Percentiles rank a stretch among this genome's conserved stretches.
Evolutionary conservation across 2,113 vertebrate genomes (phyloP).

Genomic region (Prochilodus magdalenae): DNA sequence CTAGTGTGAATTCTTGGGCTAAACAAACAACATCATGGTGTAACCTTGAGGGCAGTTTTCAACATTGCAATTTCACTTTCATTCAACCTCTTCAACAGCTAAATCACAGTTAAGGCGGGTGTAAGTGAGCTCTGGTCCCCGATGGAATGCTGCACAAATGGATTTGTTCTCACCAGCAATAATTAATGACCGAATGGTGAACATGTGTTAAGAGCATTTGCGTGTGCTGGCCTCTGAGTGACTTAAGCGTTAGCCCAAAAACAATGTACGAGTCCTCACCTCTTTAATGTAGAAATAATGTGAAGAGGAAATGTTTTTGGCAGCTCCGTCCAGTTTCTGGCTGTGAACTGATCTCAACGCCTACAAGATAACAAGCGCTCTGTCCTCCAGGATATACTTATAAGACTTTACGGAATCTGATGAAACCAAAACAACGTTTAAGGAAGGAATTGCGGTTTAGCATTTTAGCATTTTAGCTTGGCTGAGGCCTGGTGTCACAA

Average conservation of each 20-base stretch:
- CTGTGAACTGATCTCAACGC: background rate
- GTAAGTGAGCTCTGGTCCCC: background rate
- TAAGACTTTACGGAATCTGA: background rate
- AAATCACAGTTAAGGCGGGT: background rate
- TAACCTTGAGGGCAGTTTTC: background rate
- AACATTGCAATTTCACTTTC: background rate
- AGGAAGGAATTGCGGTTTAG: background rate
- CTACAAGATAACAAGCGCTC: background rate
- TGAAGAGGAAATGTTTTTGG: slow-evolving; percentile 22
- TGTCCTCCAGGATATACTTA: background rate
- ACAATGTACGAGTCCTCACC: background rate
- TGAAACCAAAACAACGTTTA: slow-evolving; percentile 1
- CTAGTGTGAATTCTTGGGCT: background rate
- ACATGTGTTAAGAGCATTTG: slow-evolving; percentile 11
- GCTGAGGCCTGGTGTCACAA: background rate
- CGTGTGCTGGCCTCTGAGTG: background rate
- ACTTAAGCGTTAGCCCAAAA: slow-evolving; percentile 2
- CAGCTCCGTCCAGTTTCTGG: background rate
- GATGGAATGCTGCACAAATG: slow-evolving; percentile 24
- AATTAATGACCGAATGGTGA: slow-evolving; percentile 36
- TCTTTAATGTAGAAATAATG: slow-evolving; percentile 1
- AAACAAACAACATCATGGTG: background rate
- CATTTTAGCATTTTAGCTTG: slow-evolving; percentile 7
- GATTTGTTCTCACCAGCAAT: background rate
- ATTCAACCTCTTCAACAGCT: background rate